Evolutionary conservation across 2,888 invertebrate species (phyloP).

Genomic region (Lysandra coridon): DNA sequence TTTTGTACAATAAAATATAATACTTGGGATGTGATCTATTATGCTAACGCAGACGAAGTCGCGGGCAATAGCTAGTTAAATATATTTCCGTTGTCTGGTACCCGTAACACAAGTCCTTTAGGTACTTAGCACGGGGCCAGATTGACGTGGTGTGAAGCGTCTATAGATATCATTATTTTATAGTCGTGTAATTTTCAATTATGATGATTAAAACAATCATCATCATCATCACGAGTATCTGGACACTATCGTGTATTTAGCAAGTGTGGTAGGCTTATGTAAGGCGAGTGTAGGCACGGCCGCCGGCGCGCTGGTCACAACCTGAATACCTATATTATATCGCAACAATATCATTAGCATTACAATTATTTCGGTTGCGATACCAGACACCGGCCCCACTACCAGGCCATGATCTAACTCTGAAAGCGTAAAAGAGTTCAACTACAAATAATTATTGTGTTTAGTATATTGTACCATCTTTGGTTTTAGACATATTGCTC

Average conservation of each 20-base stretch:
- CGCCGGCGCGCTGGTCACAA: background rate
- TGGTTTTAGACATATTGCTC: too few species aligned
- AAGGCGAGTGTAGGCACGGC: slow-evolving; percentile 8
- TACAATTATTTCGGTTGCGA: slow-evolving; percentile 18
- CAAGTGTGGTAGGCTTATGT: background rate
- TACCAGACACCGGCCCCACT: background rate
- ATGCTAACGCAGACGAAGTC: too few species aligned
- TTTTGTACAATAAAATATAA: too few species aligned
- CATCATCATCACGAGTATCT: background rate
- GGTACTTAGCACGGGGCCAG: too few species aligned
- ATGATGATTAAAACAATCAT: background rate
- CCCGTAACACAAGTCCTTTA: too few species aligned
- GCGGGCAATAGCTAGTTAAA: too few species aligned
- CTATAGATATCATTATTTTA: too few species aligned
- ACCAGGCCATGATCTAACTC: background rate
- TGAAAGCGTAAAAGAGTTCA: background rate
- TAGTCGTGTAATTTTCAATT: background rate
- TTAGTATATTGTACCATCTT: too few species aligned
- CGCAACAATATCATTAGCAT: slow-evolving; percentile 23
- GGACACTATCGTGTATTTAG: background rate
- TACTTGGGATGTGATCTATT: too few species aligned
- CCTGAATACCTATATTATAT: slow-evolving; percentile 26
- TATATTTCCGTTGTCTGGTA: too few species aligned
- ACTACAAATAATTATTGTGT: too few species aligned
- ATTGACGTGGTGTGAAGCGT: too few species aligned